A percentile compares a stretch with the other conserved stretches of the same genome.
Evolutionary conservation across 1,140 invertebrate species (phyloP).

Genomic region (Scylla paramamosain): DNA sequence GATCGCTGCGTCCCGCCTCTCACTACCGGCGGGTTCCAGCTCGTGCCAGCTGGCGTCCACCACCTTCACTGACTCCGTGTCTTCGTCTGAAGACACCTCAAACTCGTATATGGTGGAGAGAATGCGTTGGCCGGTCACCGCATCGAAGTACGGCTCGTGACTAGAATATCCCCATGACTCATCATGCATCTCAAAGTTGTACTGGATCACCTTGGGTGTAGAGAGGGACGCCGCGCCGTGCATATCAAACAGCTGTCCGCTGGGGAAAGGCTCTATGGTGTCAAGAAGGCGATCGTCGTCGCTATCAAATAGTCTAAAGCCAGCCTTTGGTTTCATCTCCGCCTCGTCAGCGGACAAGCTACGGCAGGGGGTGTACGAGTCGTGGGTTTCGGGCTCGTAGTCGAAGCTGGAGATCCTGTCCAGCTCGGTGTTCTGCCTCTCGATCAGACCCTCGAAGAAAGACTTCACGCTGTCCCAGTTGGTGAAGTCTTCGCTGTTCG

Average conservation of each 20-base stretch:
- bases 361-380: constrained; percentile 46
- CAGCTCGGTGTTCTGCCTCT: background rate
- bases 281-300: background rate
- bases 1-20: background rate
- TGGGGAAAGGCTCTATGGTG: background rate
- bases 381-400: constrained; percentile 35
- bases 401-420: background rate
- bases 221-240: background rate
- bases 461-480: constrained; percentile 1
- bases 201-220: constrained; percentile 39
- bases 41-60: constrained; percentile 1
- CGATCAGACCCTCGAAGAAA: background rate
- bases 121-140: constrained; percentile 58
- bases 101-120: constrained; percentile 72
- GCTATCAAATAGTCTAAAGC: background rate
- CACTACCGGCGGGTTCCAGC: background rate
- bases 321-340: background rate
- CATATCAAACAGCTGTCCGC: constrained; percentile 1
- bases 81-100: constrained; percentile 65
- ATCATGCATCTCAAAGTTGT: constrained; percentile 68
- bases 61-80: constrained; percentile 55
- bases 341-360: background rate
- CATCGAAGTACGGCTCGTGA: constrained; percentile 67
- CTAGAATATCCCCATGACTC: constrained; percentile 62
- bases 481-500: background rate